Evolutionary conservation across 1,140 invertebrate species (phyloP).

Genomic region (Eurosta solidaginis): DNA sequence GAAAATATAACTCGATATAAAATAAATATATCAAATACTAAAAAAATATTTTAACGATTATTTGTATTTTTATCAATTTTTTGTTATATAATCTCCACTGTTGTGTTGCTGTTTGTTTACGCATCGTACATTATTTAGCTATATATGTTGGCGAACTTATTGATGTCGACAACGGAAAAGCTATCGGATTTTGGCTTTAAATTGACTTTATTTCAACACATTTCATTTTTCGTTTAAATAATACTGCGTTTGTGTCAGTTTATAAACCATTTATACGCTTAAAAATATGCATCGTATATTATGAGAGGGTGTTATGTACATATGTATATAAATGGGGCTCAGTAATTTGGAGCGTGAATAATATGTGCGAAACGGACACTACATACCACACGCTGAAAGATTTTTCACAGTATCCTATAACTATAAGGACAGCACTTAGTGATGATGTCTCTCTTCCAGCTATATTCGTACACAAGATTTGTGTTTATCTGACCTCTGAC

Average conservation of each 20-base stretch:
- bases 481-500: too few relatives aligned
- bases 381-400: too few relatives aligned
- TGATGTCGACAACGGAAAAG: neutral
- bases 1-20: too few relatives aligned
- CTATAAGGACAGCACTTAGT: too few relatives aligned
- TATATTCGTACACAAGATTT: too few relatives aligned
- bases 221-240: neutral
- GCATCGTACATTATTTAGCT: neutral
- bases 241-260: neutral
- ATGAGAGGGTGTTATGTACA: too few relatives aligned
- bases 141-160: neutral
- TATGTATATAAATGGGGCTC: too few relatives aligned
- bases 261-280: neutral
- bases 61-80: neutral
- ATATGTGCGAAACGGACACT: too few relatives aligned
- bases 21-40: neutral
- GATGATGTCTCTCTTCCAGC: too few relatives aligned
- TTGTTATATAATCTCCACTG: neutral
- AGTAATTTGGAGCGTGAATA: too few relatives aligned
- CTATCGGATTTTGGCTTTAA: neutral
- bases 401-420: too few relatives aligned
- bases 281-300: neutral
- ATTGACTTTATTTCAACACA: neutral
- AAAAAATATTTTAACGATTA: conserved; percentile 18
- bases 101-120: neutral